These are phyloP conservation scores for Cercopithecus petaurista DNA, from an alignment of 2,797 vertebrate genomes.

Conservation along the genomic window DNA sequence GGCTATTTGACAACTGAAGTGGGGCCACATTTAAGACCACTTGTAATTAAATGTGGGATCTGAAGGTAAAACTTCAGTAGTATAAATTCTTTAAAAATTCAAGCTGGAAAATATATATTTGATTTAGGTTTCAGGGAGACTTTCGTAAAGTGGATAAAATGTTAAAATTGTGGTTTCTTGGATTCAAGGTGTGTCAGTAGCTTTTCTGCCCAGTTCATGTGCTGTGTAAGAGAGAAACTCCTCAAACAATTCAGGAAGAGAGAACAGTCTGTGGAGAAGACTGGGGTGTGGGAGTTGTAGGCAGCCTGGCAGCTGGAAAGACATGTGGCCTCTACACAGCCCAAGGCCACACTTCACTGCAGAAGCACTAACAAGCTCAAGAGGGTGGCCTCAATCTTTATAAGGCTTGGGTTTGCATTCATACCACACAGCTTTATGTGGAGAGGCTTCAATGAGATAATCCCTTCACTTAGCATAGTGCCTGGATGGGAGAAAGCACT, in stretches of 20 bases:
- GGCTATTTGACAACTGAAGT: neutral
- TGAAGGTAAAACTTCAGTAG: neutral
- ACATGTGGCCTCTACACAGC: neutral
- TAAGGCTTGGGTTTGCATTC: neutral
- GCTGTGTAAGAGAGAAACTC: neutral
- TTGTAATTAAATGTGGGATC: neutral
- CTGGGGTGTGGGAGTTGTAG: accelerated
- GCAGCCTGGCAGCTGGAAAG: neutral
- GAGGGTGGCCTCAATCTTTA: neutral
- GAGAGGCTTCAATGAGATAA: neutral
- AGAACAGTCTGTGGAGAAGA: neutral
- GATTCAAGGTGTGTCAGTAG: neutral
- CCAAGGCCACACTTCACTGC: neutral
- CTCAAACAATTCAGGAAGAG: neutral
- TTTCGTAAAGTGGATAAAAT: neutral
- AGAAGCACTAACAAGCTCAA: neutral
- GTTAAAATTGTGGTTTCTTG: neutral
- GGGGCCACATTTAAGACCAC: neutral
- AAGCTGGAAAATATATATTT: neutral
- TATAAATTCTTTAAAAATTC: slow-evolving; percentile 22
- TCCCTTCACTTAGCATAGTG: neutral
- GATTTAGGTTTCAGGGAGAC: neutral
- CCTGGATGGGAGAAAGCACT: neutral
- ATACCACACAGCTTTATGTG: neutral
- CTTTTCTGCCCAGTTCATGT: neutral